A percentile compares a stretch with the other conserved stretches of the same genome.
Conservation (phyloP, 2,888 invertebrate species). For the Cylindroiulus punctatus region DNA sequence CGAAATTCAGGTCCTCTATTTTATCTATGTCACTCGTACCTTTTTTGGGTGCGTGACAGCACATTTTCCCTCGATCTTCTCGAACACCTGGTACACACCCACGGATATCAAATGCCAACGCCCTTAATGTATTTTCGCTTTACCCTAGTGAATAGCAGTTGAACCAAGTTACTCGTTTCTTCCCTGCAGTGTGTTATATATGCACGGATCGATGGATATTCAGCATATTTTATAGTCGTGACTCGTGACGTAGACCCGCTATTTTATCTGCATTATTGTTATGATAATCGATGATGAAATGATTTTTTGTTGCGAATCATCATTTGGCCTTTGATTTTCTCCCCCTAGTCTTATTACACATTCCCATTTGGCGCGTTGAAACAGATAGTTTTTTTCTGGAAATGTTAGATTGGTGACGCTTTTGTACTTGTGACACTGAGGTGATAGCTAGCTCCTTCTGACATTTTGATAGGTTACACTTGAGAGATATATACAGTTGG, state of each 20-base stretch:
- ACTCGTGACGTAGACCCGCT: conserved; percentile 24
- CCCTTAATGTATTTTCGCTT: conserved; percentile 47
- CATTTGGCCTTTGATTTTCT: conserved; percentile 23
- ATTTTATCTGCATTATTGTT: conserved; percentile 43
- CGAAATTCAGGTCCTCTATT: background rate
- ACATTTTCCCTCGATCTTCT: conserved; percentile 25
- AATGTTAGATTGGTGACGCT: conserved; percentile 14
- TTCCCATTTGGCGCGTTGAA: background rate
- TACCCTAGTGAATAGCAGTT: conserved; percentile 30
- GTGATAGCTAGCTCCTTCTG: background rate
- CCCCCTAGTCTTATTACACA: background rate
- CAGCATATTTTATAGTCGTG: conserved; percentile 46
- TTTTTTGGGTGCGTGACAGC: conserved; percentile 39
- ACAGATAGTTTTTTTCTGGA: background rate
- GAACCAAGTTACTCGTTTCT: conserved; percentile 11
- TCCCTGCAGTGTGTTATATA: background rate
- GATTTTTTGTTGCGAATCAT: conserved; percentile 13
- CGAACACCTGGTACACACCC: conserved; percentile 49
- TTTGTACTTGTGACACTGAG: background rate
- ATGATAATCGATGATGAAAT: conserved; percentile 40
- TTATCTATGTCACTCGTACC: conserved; percentile 25
- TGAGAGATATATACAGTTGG: background rate
- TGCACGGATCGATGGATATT: conserved; percentile 43
- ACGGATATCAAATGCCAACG: conserved; percentile 48
- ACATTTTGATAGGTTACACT: conserved; percentile 14